Evolutionary conservation across 2,113 vertebrate species (phyloP).

Genomic region (Microcebus murinus): DNA sequence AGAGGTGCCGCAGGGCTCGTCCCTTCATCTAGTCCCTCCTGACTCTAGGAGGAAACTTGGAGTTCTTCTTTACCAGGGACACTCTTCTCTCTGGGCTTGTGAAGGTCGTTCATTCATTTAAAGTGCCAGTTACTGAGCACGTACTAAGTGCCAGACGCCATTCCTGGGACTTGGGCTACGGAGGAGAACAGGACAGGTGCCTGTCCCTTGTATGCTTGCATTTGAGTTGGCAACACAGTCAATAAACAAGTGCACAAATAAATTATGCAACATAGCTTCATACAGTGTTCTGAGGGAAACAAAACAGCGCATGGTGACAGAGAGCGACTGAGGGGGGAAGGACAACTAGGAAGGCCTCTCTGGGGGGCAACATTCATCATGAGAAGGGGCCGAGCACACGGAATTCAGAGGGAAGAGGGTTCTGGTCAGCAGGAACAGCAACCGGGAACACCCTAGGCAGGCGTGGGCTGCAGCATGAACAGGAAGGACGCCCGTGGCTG

Average conservation of each 20-base stretch:
- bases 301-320: neutral
- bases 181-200: neutral
- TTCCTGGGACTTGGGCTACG: neutral
- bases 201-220: neutral
- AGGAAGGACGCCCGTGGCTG: neutral
- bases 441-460: accelerated
- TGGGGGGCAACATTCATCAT: neutral
- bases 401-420: neutral
- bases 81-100: neutral
- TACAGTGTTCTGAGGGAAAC: neutral
- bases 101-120: neutral
- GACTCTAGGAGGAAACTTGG: neutral
- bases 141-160: neutral
- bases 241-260: neutral
- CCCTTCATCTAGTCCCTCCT: neutral
- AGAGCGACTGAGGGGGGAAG: neutral
- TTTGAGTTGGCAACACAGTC: neutral
- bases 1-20: neutral
- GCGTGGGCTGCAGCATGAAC: accelerated
- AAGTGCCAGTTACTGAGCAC: neutral
- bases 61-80: neutral
- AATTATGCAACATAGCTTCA: neutral
- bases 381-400: neutral
- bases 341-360: neutral
- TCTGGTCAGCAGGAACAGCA: neutral